Evolutionary conservation across 2,797 vertebrate genomes (phyloP).

Genomic region (Syngnathus acus): DNA sequence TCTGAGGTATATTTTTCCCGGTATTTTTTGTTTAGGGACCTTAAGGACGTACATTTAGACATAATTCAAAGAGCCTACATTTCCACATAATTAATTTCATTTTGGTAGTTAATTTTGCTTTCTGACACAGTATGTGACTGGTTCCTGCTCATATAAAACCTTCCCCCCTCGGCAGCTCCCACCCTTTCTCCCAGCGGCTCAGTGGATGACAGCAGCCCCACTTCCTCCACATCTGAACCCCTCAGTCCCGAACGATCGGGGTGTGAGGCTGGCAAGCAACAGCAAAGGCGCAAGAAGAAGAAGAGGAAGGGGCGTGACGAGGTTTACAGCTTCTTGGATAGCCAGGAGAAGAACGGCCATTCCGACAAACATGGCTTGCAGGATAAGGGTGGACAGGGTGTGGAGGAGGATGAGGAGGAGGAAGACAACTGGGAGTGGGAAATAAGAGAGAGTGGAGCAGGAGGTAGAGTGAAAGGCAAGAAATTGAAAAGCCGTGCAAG

Average conservation of each 20-base stretch:
- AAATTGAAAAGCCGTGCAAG: constrained; percentile 69
- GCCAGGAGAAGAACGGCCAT: constrained; percentile 49
- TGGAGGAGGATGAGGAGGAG: constrained; percentile 54
- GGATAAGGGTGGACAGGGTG: constrained; percentile 32
- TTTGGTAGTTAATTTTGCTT: constrained; percentile 37
- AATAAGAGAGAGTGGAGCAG: constrained; percentile 69
- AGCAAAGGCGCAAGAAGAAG: constrained; percentile 72
- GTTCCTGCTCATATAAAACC: constrained; percentile 71
- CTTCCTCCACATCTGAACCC: constrained; percentile 59
- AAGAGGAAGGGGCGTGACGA: constrained; percentile 70
- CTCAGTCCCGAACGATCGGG: constrained; percentile 58
- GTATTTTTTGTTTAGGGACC: no score
- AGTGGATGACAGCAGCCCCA: constrained; percentile 64
- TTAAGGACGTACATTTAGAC: no score
- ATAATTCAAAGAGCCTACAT: background rate
- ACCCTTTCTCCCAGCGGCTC: constrained; percentile 62
- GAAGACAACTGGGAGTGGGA: constrained; percentile 71
- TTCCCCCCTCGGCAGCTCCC: constrained; percentile 67
- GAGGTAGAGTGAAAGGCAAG: constrained; percentile 67
- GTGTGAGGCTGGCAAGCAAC: constrained; percentile 50
- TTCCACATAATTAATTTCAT: constrained; percentile 13
- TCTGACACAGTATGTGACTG: constrained; percentile 61
- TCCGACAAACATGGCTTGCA: constrained; percentile 38
- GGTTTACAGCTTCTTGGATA: constrained; percentile 60
- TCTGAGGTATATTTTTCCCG: no score